Percentiles rank a stretch among this genome's conserved stretches.
Evolutionary conservation across 1,140 invertebrate genomes (phyloP).

Genomic region (Muscidifurax raptorellus): DNA sequence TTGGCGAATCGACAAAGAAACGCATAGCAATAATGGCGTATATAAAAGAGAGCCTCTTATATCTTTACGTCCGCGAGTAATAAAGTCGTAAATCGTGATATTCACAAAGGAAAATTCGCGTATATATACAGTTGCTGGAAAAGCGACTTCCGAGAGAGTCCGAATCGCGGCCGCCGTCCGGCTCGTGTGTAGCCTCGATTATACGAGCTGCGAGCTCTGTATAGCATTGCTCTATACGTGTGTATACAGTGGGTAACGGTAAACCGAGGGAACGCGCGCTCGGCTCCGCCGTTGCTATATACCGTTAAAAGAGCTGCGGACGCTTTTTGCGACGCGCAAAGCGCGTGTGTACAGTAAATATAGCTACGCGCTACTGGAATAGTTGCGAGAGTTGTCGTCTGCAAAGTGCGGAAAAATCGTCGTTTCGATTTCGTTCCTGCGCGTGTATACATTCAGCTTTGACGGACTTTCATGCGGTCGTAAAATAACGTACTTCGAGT

Average conservation of each 20-base stretch:
- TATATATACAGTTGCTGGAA: background rate
- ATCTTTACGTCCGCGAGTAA: conserved; percentile 27
- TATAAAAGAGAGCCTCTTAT: too few relatives aligned
- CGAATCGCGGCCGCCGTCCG: background rate
- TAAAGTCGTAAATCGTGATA: conserved; percentile 37
- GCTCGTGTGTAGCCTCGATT: conserved; percentile 11
- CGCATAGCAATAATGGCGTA: background rate
- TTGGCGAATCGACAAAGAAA: background rate
- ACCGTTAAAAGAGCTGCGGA: conserved; percentile 29
- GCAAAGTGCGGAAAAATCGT: background rate
- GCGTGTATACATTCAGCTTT: too few relatives aligned
- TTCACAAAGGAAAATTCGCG: background rate
- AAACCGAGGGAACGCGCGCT: conserved; percentile 31
- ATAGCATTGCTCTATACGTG: background rate
- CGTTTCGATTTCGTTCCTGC: background rate
- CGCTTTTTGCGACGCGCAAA: conserved; percentile 2
- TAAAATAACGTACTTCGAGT: too few relatives aligned
- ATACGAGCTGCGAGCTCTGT: background rate
- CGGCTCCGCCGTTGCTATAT: conserved; percentile 19
- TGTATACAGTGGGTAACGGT: conserved; percentile 10
- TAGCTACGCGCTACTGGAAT: background rate
- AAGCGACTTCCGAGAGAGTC: background rate
- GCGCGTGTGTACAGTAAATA: background rate
- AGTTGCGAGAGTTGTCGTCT: background rate
- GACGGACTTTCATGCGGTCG: background rate